A percentile compares a stretch with the other conserved stretches of the same genome.
phyloP scores from a whole-genome alignment of 2,797 vertebrate species.

The Falco biarmicus region DNA sequence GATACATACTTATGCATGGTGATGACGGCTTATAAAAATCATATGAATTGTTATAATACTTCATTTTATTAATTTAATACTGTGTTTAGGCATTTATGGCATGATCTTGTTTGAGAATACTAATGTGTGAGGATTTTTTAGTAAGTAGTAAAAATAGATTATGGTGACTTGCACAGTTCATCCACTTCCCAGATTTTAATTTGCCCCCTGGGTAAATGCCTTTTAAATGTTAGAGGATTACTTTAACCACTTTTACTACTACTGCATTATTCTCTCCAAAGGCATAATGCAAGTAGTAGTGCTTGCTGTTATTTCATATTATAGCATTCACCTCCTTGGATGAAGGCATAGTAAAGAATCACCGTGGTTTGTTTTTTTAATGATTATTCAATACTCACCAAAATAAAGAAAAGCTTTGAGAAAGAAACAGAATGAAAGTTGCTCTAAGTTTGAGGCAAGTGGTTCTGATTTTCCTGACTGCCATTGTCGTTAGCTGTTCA shows the following conservation, averaged over 20 bases:
- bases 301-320: not conserved
- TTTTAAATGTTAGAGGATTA: constrained; percentile 49
- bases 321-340: not conserved
- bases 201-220: constrained; percentile 33
- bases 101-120: constrained; percentile 42
- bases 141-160: constrained; percentile 24
- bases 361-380: not conserved
- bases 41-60: not conserved
- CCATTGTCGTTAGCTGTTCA: not conserved
- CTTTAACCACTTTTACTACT: constrained; percentile 52
- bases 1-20: not conserved
- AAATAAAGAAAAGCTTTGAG: not conserved
- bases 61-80: constrained; percentile 36
- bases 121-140: not conserved
- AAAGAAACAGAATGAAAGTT: not conserved
- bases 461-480: not conserved
- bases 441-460: not conserved
- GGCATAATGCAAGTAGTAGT: not conserved
- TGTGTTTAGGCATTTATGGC: constrained; percentile 21
- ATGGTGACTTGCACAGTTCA: constrained; percentile 29
- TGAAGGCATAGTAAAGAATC: not conserved
- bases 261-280: not conserved
- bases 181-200: constrained; percentile 23
- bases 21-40: constrained; percentile 51
- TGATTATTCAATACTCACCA: not conserved